phyloP scores from a whole-genome alignment of 2,797 vertebrate species.

The Siniperca scherzeri region DNA sequence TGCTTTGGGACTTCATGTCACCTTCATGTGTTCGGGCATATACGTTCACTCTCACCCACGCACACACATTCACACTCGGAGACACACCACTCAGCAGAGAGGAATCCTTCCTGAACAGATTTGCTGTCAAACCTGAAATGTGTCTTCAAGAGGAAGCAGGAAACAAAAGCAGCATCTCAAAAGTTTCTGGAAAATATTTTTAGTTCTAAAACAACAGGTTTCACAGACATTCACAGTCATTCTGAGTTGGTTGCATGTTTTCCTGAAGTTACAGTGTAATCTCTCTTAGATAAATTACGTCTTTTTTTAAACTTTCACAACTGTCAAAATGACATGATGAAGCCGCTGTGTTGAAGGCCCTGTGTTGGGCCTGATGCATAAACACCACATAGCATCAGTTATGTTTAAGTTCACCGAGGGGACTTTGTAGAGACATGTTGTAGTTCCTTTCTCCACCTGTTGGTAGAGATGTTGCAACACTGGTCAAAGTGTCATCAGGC shows the following conservation, averaged over 20 bases:
- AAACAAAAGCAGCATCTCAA: conserved; percentile 36
- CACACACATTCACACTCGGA: neutral
- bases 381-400: neutral
- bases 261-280: neutral
- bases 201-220: neutral
- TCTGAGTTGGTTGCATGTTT: neutral
- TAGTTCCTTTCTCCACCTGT: neutral
- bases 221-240: neutral
- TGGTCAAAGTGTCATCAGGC: conserved; percentile 11
- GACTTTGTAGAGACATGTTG: neutral
- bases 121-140: conserved; percentile 70
- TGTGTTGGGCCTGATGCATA: neutral
- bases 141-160: conserved; percentile 60
- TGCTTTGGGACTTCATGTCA: neutral
- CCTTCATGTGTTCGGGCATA: neutral
- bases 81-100: conserved; percentile 19
- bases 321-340: neutral
- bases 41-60: neutral
- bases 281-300: neutral
- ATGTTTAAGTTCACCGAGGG: conserved; percentile 14
- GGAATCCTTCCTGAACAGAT: conserved; percentile 49
- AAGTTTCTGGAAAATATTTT: conserved; percentile 21
- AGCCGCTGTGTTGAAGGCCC: neutral
- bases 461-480: conserved; percentile 21
- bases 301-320: conserved; percentile 8